Conservation (phyloP, 92 coral and sea anemone genomes). For the Parazoanthus darwini region DNA sequence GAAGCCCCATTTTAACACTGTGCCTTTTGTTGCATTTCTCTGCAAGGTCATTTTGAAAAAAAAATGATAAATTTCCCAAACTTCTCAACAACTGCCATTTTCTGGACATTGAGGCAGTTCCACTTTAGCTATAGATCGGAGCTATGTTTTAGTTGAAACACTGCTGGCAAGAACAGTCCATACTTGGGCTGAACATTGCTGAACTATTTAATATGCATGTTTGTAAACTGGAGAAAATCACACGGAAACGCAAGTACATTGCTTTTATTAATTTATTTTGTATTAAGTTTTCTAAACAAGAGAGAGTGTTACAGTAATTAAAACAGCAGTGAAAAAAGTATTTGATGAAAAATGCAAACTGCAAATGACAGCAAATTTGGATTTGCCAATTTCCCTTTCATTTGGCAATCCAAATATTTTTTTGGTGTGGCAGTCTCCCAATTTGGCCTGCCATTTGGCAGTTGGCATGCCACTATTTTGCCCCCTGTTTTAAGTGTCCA, state of each 20-base stretch:
- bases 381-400: background rate
- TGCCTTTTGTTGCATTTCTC: background rate
- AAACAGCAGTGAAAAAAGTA: background rate
- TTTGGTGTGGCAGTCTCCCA: background rate
- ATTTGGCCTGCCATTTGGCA: background rate
- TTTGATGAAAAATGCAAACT: background rate
- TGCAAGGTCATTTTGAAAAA: background rate
- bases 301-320: background rate
- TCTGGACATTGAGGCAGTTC: background rate
- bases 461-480: background rate
- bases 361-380: background rate
- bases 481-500: background rate
- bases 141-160: background rate
- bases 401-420: slow-evolving; percentile 1
- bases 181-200: background rate
- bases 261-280: background rate
- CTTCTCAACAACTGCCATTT: background rate
- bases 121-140: background rate
- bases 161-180: background rate
- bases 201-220: background rate
- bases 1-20: background rate
- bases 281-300: background rate
- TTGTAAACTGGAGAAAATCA: background rate
- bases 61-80: background rate
- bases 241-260: background rate